Evolutionary conservation across 2,113 vertebrate species (phyloP), one percentile per base, ranked within the genome.

Genomic region (Aphyosemion australe): DNA sequence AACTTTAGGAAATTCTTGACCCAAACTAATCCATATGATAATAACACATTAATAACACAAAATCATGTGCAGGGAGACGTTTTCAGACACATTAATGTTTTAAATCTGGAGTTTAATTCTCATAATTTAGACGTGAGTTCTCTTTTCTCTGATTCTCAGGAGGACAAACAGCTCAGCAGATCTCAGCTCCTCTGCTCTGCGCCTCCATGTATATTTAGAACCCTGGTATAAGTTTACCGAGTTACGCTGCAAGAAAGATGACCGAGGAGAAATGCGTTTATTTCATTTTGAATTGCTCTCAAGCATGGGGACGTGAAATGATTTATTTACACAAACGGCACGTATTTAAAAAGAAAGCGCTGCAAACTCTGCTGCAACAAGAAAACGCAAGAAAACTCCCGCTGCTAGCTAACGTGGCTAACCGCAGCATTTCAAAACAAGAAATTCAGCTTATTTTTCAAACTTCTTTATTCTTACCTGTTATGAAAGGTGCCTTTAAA

Each of bases 131-230:
- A 21, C 14, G 12, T 37, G 6, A 41, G 4, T 2, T n/a, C 10
- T 18, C 12, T n/a, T 31, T 46, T 43, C 3, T 4, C 3, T 54
- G 7, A 16, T 18, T 39, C 34, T 42, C 34, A 37, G 60, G 19
- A 43, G 59, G 19, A 32, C 46, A 8, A 3, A n/a, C 37, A 31
- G 54, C 21, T 50, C 60, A 31, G 37, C 19, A 39, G 15, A 19
- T 14, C 19, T 32, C 26, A 37, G 51, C 52, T 54, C 45, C 48
- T 26, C 26, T 21, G 62, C 48, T 26, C 26, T 21, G 62, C 37
- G 43, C n/a, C 52, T 67, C 9, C 1, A 16, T 52, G 16, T 85
- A 78, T 83, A 86, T 88, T 84, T 86, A 84, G 68, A 75, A 37
- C 52, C 16, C 15, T 39, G 65, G 6, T 34, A 18, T 6, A 65